Evolutionary conservation across 2,113 vertebrate genomes (phyloP).

Genomic region (Mus pahari): DNA sequence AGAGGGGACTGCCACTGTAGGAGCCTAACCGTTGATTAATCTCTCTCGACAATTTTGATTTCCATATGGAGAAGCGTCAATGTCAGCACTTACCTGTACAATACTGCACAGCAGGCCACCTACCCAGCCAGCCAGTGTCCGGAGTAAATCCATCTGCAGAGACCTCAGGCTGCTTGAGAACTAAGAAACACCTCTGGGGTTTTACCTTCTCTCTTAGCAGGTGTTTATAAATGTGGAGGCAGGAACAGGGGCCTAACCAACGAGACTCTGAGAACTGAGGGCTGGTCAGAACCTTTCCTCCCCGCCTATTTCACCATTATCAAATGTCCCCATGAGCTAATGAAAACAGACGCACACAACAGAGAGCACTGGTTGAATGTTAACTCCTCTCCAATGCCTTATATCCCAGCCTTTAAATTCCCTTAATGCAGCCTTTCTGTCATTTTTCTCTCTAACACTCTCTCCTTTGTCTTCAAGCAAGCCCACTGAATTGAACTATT

Average conservation of each 20-base stretch:
- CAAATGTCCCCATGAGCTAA: background rate
- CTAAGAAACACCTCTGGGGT: background rate
- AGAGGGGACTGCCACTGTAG: background rate
- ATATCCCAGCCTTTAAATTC: background rate
- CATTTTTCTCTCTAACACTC: background rate
- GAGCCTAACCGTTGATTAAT: background rate
- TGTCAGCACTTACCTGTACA: background rate
- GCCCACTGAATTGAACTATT: background rate
- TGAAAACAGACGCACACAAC: background rate
- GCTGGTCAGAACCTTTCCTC: background rate
- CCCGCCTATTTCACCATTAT: background rate
- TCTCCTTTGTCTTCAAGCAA: background rate
- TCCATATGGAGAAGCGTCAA: background rate
- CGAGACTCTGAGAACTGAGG: background rate
- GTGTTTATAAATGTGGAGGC: background rate
- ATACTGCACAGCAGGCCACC: background rate
- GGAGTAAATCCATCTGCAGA: background rate
- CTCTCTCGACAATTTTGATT: background rate
- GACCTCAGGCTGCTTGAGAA: background rate
- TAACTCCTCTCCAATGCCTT: too few species aligned
- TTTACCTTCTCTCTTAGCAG: background rate
- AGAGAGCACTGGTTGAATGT: background rate
- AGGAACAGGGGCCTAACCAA: background rate
- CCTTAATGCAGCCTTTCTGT: background rate
- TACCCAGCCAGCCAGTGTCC: background rate